A percentile compares a stretch with the other conserved stretches of the same genome.
phyloP scores from a whole-genome alignment of 1,140 invertebrate species.

The Drosophila albomicans region DNA sequence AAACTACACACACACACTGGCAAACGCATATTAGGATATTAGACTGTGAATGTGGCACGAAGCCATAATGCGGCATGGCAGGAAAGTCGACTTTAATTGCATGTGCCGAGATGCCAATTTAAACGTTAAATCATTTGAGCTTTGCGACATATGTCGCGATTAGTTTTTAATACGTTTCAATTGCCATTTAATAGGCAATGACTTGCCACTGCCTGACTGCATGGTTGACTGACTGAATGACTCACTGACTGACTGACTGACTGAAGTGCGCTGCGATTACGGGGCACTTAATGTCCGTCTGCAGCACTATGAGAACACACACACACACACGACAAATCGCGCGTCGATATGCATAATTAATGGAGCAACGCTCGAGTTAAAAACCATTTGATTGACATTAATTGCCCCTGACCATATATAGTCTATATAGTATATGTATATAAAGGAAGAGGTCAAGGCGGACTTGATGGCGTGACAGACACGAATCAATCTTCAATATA shows the following conservation, averaged over 20 bases:
- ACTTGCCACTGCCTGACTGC: constrained; percentile 6
- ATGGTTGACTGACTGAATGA: background rate
- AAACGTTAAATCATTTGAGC: constrained; percentile 65
- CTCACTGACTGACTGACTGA: too few relatives aligned
- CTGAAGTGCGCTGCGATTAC: constrained; percentile 1
- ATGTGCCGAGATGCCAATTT: constrained; percentile 53
- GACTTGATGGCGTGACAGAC: background rate
- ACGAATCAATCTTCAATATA: background rate
- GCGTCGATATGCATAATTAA: constrained; percentile 29
- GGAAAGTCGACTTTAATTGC: constrained; percentile 56
- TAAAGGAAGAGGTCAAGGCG: background rate
- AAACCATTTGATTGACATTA: constrained; percentile 63
- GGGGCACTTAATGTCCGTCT: constrained; percentile 20
- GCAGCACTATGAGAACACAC: background rate
- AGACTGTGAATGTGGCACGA: background rate
- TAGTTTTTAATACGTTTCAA: constrained; percentile 66
- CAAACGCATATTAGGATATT: too few relatives aligned
- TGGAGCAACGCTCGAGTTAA: constrained; percentile 17
- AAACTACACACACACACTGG: background rate
- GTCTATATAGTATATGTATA: too few relatives aligned
- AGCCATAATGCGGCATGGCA: background rate
- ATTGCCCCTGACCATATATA: constrained; percentile 26
- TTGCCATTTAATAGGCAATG: constrained; percentile 49
- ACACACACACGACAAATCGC: background rate
- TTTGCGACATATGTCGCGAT: constrained; percentile 56